Evolutionary conservation across 2,888 invertebrate species (phyloP), one percentile per base, ranked within the genome.

Genomic region (Caenorhabditis japonica): DNA sequence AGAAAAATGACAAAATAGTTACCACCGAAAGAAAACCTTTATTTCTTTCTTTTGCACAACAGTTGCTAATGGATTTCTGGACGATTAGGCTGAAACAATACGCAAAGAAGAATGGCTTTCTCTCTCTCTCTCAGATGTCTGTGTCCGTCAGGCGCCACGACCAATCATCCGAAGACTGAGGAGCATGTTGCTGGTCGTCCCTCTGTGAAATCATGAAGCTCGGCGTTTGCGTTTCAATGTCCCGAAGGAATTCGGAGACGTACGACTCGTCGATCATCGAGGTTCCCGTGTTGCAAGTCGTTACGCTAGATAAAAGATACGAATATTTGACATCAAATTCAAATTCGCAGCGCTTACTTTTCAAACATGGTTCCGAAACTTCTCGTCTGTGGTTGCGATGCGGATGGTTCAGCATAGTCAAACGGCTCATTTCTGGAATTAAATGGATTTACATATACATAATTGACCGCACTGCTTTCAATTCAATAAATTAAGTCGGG

Each of bases 201-300:
- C 33, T 19, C 3, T n/a, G 13, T 4, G n/a, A 39, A 10, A 49
- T 53, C 33, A 49, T 34, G 49, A 25, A 55, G 27, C 41, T 49
- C 51, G 74, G 60, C 17, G 76, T 77, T 44, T 77, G 76, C 15
- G 76, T 77, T 41, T 77, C 68, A 47, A 56, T 77, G 47, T 77
- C 70, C 41, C 70, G 60, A 5, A 61, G 51, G 33, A 58, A 59
- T 33, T 49, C 53, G 12, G 66, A 56, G n/a, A 61, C 39, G 46
- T 52, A 64, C 25, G 55, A 34, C 53, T 64, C 73, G 38, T 68
- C 66, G 39, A 64, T 68, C 56, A 61, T 68, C 15, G 73, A 73
- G 23, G 72, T 72, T 12, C 66, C 66, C 33, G 68, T 68, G 36
- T 73, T 58, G 38, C 73, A 43, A 12, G 70, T 66, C 10, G 44